A percentile compares a stretch with the other conserved stretches of the same genome.
Conservation (phyloP, 2,113 vertebrate genomes). For the Galemys pyrenaicus region DNA sequence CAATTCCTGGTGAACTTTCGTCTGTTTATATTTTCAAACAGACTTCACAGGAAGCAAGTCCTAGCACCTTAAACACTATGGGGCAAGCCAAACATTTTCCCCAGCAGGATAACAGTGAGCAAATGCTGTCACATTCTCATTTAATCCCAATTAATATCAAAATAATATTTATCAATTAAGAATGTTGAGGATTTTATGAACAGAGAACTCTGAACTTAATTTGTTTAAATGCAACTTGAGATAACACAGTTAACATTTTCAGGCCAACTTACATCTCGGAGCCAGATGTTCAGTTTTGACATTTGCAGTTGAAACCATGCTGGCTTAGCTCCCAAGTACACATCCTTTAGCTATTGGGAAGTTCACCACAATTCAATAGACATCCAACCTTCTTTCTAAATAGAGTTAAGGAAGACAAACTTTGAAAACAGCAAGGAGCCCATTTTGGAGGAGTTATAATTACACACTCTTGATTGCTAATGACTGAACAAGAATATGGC, state of each 20-base stretch:
- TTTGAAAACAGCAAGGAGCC: slow-evolving; percentile 19
- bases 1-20: neutral
- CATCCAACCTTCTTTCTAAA: slow-evolving; percentile 6
- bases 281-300: neutral
- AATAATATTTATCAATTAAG: neutral
- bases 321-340: neutral
- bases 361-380: neutral
- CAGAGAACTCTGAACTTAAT: neutral
- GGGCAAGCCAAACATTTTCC: neutral
- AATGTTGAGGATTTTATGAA: neutral
- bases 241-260: slow-evolving; percentile 5
- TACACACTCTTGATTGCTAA: neutral
- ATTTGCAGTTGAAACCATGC: neutral
- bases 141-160: neutral
- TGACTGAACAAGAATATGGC: neutral
- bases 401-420: neutral
- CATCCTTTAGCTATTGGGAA: neutral
- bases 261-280: neutral
- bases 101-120: neutral
- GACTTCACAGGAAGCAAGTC: slow-evolving; percentile 24
- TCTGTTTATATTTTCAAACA: slow-evolving; percentile 16
- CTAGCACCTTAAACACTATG: neutral
- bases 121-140: neutral
- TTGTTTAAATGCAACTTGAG: neutral
- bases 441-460: neutral